A percentile compares a stretch with the other conserved stretches of the same genome.
phyloP scores from a whole-genome alignment of 2,113 vertebrate species.

The Ciconia boyciana region DNA sequence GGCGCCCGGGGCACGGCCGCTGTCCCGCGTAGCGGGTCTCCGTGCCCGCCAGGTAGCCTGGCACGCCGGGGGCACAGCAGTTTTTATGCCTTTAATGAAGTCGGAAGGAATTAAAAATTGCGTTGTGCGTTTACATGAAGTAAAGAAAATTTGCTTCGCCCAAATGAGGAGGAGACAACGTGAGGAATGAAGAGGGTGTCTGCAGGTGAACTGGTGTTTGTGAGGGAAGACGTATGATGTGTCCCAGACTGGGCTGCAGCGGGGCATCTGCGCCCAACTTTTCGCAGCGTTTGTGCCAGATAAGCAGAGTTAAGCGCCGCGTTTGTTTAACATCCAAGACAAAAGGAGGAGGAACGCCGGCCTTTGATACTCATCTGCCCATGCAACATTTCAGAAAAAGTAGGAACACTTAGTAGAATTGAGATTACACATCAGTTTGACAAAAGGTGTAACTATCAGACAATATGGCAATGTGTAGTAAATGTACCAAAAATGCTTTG shows the following conservation, averaged over 20 bases:
- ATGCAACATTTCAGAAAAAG: not conserved
- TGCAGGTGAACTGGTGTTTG: accelerated
- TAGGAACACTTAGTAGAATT: not conserved
- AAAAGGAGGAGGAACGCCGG: not conserved
- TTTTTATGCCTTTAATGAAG: no score
- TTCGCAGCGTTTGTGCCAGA: not conserved
- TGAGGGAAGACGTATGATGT: accelerated
- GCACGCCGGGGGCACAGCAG: accelerated
- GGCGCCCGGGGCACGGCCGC: not conserved
- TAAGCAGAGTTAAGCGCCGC: no score
- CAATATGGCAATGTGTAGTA: accelerated
- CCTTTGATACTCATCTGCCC: not conserved
- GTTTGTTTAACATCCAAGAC: not conserved
- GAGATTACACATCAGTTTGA: not conserved
- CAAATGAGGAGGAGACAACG: accelerated
- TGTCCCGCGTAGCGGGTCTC: no score
- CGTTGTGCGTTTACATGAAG: not conserved
- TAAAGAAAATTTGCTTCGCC: not conserved
- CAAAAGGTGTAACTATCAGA: not conserved
- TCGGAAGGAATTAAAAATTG: not conserved
- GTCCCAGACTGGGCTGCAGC: not conserved
- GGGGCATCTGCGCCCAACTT: accelerated
- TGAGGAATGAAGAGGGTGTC: not conserved
- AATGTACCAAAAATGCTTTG: not conserved
- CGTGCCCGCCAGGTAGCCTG: accelerated